Evolutionary conservation across 2,113 vertebrate species (phyloP).

Genomic region (Pseudonaja textilis): DNA sequence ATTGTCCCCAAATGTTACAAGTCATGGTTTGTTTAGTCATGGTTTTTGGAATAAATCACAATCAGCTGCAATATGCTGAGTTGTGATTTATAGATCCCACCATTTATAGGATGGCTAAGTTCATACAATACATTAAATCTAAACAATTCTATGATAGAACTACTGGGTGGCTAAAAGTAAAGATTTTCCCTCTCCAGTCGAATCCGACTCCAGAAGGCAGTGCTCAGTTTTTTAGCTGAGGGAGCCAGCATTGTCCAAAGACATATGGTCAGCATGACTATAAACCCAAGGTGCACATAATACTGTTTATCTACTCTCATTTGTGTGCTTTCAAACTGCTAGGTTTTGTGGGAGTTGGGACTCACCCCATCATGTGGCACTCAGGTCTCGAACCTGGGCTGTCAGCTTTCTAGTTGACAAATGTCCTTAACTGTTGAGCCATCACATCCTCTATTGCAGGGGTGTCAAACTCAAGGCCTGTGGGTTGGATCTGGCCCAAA

Average conservation of each 20-base stretch:
- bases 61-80: not conserved
- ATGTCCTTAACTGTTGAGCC: not conserved
- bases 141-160: not conserved
- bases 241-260: not conserved
- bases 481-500: too few relatives aligned
- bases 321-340: not conserved
- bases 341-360: not conserved
- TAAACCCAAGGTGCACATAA: not conserved
- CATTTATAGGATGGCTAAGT: not conserved
- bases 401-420: not conserved
- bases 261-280: not conserved
- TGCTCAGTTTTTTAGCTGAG: not conserved
- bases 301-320: not conserved
- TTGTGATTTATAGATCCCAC: not conserved
- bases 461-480: too few relatives aligned
- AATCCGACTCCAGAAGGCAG: not conserved
- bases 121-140: not conserved
- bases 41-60: not conserved
- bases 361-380: not conserved
- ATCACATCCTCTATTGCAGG: not conserved
- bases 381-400: not conserved
- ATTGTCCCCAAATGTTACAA: not conserved
- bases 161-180: not conserved
- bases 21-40: not conserved
- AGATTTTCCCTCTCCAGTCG: not conserved